These are phyloP conservation scores for Corythucha ciliata DNA, from an alignment of 2,888 invertebrate genomes.

Conservation along the genomic window DNA sequence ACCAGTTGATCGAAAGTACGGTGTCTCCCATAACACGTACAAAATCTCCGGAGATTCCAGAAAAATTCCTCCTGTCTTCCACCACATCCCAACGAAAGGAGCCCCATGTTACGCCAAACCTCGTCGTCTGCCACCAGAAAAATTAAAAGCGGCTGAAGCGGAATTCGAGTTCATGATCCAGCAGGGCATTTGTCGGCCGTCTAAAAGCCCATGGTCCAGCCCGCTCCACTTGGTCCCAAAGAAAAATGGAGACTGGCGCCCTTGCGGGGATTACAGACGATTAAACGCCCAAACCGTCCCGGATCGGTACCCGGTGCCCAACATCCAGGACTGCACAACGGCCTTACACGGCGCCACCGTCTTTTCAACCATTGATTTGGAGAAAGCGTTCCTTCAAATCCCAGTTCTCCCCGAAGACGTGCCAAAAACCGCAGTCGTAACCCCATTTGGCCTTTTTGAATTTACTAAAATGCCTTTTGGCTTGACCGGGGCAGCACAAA, in stretches of 20 bases:
- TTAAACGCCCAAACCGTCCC: conserved; percentile 37
- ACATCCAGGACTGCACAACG: conserved; percentile 35
- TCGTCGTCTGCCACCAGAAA: conserved; percentile 37
- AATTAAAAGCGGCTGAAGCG: conserved; percentile 34
- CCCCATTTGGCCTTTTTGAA: conserved; percentile 24
- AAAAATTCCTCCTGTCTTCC: too few relatives aligned
- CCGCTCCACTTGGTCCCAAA: conserved; percentile 38
- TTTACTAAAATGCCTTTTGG: conserved; percentile 17
- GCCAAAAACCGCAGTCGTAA: conserved; percentile 35
- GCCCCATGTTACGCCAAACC: conserved; percentile 36
- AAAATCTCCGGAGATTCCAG: too few relatives aligned
- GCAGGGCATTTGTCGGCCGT: conserved; percentile 36
- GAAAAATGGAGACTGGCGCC: conserved; percentile 36
- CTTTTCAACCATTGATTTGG: conserved; percentile 39
- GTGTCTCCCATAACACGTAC: too few relatives aligned
- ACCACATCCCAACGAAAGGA: conserved; percentile 37
- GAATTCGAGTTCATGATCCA: conserved; percentile 37
- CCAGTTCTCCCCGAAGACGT: conserved; percentile 32
- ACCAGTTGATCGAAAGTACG: too few relatives aligned
- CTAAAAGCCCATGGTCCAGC: conserved; percentile 38
- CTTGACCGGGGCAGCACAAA: conserved; percentile 11
- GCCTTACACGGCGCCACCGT: conserved; percentile 33
- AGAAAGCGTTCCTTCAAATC: conserved; percentile 37
- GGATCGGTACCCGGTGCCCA: conserved; percentile 37
- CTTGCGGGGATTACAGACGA: conserved; percentile 40